A percentile compares a stretch with the other conserved stretches of the same genome.
Evolutionary conservation across 1,140 invertebrate species (phyloP).

Genomic region (Drosophila jambulina): DNA sequence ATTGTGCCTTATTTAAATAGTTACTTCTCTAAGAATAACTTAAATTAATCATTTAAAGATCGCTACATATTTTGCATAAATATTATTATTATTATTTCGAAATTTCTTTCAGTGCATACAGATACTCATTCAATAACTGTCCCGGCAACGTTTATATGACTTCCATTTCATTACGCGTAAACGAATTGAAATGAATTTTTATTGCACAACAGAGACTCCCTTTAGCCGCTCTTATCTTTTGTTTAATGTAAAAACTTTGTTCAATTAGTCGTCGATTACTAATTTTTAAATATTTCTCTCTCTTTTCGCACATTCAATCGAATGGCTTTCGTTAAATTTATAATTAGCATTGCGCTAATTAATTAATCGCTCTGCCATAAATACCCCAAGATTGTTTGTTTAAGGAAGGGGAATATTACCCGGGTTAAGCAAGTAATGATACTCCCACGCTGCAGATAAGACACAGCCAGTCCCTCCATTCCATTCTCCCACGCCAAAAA

Average conservation of each 20-base stretch:
- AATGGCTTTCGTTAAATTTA: constrained; percentile 49
- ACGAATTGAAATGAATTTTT: constrained; percentile 84
- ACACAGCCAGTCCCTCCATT: constrained; percentile 6
- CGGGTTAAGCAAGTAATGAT: constrained; percentile 29
- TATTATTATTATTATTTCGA: too few species aligned
- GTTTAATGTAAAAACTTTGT: constrained; percentile 82
- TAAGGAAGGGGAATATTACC: background rate
- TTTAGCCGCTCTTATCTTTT: constrained; percentile 58
- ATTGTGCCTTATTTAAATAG: too few species aligned
- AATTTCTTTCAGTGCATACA: background rate
- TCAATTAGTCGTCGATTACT: constrained; percentile 78
- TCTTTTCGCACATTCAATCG: constrained; percentile 62
- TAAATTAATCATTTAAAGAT: too few species aligned
- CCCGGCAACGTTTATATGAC: constrained; percentile 69
- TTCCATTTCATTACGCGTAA: constrained; percentile 83
- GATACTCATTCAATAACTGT: constrained; percentile 64
- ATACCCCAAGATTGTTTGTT: constrained; percentile 40
- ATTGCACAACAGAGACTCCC: constrained; percentile 68
- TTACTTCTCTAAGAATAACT: too few species aligned
- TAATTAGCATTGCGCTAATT: constrained; percentile 79
- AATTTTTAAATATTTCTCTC: constrained; percentile 57
- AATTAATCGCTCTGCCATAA: constrained; percentile 66
- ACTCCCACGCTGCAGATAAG: constrained; percentile 51
- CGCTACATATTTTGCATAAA: too few species aligned
- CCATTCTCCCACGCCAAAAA: constrained; percentile 63